A percentile compares a stretch with the other conserved stretches of the same genome.
phyloP scores from a whole-genome alignment of 2,113 vertebrate species.

The Eublepharis macularius region DNA sequence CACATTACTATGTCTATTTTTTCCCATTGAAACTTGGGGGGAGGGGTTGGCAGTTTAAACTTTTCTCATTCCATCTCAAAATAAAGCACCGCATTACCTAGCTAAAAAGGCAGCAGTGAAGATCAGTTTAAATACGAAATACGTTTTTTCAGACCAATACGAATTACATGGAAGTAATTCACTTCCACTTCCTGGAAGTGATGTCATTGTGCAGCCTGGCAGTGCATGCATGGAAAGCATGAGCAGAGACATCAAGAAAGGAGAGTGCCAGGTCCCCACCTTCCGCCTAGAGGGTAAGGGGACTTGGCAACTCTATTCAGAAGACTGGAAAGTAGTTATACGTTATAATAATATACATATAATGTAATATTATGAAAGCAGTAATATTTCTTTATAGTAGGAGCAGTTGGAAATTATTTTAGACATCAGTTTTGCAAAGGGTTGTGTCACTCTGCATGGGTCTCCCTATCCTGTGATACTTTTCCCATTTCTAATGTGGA shows the following conservation, averaged over 20 bases:
- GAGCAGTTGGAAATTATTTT: neutral
- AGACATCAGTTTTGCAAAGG: neutral
- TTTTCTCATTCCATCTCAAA: neutral
- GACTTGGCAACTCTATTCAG: too few relatives aligned
- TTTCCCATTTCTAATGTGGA: neutral
- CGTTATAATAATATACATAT: neutral
- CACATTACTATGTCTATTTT: neutral
- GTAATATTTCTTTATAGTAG: neutral
- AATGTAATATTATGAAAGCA: neutral
- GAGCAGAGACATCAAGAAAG: neutral
- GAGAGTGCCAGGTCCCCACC: too few relatives aligned
- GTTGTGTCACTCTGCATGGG: too few relatives aligned
- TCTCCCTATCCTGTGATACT: neutral
- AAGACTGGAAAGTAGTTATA: neutral
- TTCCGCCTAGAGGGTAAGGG: too few relatives aligned
- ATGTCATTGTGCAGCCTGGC: too few relatives aligned
- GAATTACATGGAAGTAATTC: too few relatives aligned
- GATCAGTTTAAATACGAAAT: slow-evolving; percentile 2
- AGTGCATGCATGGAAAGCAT: too few relatives aligned
- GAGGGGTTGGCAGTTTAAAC: neutral
- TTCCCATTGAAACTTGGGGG: neutral
- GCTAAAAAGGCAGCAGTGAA: neutral
- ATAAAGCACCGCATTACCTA: neutral
- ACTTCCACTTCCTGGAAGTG: too few relatives aligned
- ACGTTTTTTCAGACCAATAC: neutral